Evolutionary conservation across 2,797 vertebrate species (phyloP), one percentile per base, ranked within the genome.

Genomic region (Leuciscus waleckii): DNA sequence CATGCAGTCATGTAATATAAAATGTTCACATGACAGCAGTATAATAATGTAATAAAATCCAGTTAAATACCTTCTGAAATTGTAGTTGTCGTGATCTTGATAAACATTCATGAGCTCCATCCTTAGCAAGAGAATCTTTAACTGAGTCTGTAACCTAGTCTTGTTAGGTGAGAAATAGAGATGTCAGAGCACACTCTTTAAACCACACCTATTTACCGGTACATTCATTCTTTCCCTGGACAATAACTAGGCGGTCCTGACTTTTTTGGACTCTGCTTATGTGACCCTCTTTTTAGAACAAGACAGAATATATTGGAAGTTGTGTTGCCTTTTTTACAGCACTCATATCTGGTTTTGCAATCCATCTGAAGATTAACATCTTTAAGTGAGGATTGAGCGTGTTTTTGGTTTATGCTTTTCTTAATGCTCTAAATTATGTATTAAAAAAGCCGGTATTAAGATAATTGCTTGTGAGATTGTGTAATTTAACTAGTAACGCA

Each of bases 141-240:
- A 74, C 58, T 5, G 43, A 67, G 29, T 81, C 49, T 54, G 58
- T 61, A 26, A 71, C 58, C 7, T 79, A 54, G 46, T 79, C 76
- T 54, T 61, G 35, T 56, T 17, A n/a, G 13, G 7, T 32, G 81
- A 74, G 54, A 9, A 63, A 73, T 46, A 23, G 39, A 63, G 16
- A 21, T 23, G 32, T 54, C 65, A 37, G 13, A 37, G 46, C 32
- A 35, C 21, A n/a, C 63, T 74, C 29, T 75, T 75, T n/a, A n/a
- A 51, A 63, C 71, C 70, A 65, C 71, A 21, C 81, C 70, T 51
- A 46, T 39, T 51, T 75, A 65, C 56, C 58, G 26, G 56, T 61
- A 43, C 32, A 73, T 32, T 1, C n/a, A 46, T 82, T 32, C 9
- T 71, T 56, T 63, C 1, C 16, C 8, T 37, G 21, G 21, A 65